Conservation (phyloP, 2,888 invertebrate genomes). For the Chrysomela aeneicollis region DNA sequence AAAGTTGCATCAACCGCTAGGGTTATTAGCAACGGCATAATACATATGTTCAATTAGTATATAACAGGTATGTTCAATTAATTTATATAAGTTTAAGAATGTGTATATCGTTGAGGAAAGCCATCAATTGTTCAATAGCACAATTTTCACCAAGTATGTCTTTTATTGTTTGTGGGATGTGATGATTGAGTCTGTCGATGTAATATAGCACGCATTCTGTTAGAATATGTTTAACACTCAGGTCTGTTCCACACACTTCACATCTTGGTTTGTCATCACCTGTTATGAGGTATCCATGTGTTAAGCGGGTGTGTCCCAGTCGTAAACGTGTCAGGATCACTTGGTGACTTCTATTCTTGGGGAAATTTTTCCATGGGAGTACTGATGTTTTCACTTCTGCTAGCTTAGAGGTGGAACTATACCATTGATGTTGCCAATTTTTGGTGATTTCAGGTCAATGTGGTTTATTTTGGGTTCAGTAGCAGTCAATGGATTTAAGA, state of each 20-base stretch:
- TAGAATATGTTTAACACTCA: conserved; percentile 11
- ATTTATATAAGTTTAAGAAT: conserved; percentile 1
- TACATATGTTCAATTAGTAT: not conserved
- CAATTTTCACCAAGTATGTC: conserved; percentile 8
- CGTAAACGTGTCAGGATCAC: conserved; percentile 14
- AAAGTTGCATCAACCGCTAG: conserved; percentile 6
- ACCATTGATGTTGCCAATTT: not conserved
- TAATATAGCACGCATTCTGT: conserved; percentile 11
- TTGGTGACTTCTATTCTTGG: conserved; percentile 3
- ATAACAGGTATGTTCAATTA: not conserved
- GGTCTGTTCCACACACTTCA: conserved; percentile 8
- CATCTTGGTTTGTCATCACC: conserved; percentile 13
- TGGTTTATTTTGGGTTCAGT: conserved; percentile 8
- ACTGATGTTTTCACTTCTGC: conserved; percentile 12
- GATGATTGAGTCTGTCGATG: not conserved
- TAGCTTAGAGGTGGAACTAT: conserved; percentile 8
- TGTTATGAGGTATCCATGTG: conserved; percentile 5
- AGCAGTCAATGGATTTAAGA: conserved; percentile 7
- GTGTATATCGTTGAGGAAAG: not conserved
- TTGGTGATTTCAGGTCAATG: conserved; percentile 8
- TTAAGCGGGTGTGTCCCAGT: conserved; percentile 14
- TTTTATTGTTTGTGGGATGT: not conserved
- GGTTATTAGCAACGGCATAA: conserved; percentile 11
- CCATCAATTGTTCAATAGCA: conserved; percentile 10
- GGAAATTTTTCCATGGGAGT: conserved; percentile 12